Base-by-base conservation (phyloP, 1,140 invertebrate species). In the Cheumatopsyche charites region DNA sequence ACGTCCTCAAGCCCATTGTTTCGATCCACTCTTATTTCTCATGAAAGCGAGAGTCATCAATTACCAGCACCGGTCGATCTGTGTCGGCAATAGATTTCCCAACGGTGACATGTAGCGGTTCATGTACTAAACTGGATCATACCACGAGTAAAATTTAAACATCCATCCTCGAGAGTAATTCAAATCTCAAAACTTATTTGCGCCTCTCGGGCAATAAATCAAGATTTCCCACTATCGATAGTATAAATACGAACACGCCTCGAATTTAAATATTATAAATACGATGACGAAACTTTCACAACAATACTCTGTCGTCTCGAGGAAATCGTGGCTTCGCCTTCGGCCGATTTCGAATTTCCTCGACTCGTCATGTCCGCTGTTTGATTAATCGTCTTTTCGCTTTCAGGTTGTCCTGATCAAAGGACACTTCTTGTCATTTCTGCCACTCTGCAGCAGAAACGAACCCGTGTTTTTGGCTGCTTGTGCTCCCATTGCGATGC, bases 391-490 rank as follows among this genome's bases (percentile, higher is more conserved):
- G 41, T 36, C 19, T 19, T 66, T 66, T 63, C 62, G 17, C 73
- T 73, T 81, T 65, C 85, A 97, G 94, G 94, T 97, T 79, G 94
- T 98, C 78, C 87, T 98, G 75, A 92, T 98, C 23, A 90, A 94
- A 81, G 96, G 96, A 67, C 93, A 96, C 82, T 98, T 94, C 86
- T 86, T 96, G 78, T 92, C 92, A 77, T 97, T 93, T 85, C 88
- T 95, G 76, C 92, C 91, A 52, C 87, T 96, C 65, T 94, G 92
- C 81, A 93, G 90, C 79, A 87, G 93, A 66, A 95, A 96, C 82
- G 94, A 97, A 83, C 94, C 94, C 43, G 95, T 98, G 67, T 98
- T 98, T 81, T 84, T 97, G 77, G 95, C 94, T 17, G 93, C 92
- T 68, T 98, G 96, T 83, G 94, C 94, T 13, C 96, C 96, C 11